Evolutionary conservation across 2,888 invertebrate species (phyloP).

Genomic region (Callinectes sapidus): DNA sequence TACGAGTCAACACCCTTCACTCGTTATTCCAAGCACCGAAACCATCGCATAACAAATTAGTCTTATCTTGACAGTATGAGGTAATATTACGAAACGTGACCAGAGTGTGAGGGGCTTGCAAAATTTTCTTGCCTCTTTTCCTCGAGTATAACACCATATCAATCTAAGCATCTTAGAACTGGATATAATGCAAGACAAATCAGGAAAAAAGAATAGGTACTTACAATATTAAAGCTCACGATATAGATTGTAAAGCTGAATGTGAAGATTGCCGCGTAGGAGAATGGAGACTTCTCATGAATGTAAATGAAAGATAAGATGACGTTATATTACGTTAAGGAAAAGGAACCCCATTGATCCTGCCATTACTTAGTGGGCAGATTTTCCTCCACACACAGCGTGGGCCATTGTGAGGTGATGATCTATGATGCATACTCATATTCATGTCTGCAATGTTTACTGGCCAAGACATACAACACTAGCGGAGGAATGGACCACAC

Average conservation of each 20-base stretch:
- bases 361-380: background rate
- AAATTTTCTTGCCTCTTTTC: background rate
- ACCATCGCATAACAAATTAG: background rate
- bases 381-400: background rate
- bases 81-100: conserved; percentile 3
- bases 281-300: background rate
- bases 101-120: background rate
- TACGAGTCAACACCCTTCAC: background rate
- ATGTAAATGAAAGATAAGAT: background rate
- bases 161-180: background rate
- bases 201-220: background rate
- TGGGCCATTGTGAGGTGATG: background rate
- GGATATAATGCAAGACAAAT: background rate
- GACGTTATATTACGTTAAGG: background rate
- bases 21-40: background rate
- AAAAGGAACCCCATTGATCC: background rate
- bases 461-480: background rate
- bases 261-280: background rate
- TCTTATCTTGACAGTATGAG: background rate
- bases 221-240: background rate
- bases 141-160: background rate
- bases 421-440: background rate
- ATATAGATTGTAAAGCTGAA: background rate
- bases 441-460: background rate
- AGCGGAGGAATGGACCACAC: background rate